Evolutionary conservation across 1,140 invertebrate species (phyloP), one percentile per base, ranked within the genome.

Genomic region (Drosophila tropicalis): DNA sequence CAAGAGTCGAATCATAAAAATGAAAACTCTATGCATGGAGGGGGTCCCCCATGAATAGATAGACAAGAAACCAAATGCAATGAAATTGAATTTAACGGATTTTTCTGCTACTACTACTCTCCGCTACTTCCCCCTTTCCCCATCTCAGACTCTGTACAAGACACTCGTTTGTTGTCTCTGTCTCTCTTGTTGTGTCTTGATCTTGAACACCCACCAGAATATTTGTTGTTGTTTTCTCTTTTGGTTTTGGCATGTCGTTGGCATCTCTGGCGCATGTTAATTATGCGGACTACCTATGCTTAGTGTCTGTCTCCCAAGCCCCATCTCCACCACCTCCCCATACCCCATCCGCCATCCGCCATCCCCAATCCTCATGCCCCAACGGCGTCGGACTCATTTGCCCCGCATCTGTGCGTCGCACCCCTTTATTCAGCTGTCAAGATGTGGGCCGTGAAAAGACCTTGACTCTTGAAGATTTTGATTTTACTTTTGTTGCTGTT

Each of bases 401-500:
- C 15, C 19, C 17, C 19, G 44, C 22, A 12, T 57, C 57, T 36
- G 12, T 25, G 36, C 58, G 40, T 15, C 44, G 44, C 44, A 51
- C 44, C 44, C 0, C 22, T 6, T 4, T 17, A 41, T 41, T 17
- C 41, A 41, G 44, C 61, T 70, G 75, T 67, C 81, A 65, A 78
- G 62, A 89, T 87, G 84, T 87, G 83, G 83, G 83, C 83, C 79
- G 83, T 76, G 75, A n/a, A n/a, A 66, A 86, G 83, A 87, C 83
- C 83, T 87, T 87, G 83, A 87, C 83, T 87, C 84, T 87, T 65
- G 69, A 74, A 83, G 76, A 89, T 89, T 85, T 36, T 58, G 80
- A 89, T 87, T 78, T 81, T 76, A 89, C 83, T 84, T 73, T 90
- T 87, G 79, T 70, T 79, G 89, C 69, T 80, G 80, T 84, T 90